Conservation (phyloP, 2,888 invertebrate species). For the Leucophenga maculata region DNA sequence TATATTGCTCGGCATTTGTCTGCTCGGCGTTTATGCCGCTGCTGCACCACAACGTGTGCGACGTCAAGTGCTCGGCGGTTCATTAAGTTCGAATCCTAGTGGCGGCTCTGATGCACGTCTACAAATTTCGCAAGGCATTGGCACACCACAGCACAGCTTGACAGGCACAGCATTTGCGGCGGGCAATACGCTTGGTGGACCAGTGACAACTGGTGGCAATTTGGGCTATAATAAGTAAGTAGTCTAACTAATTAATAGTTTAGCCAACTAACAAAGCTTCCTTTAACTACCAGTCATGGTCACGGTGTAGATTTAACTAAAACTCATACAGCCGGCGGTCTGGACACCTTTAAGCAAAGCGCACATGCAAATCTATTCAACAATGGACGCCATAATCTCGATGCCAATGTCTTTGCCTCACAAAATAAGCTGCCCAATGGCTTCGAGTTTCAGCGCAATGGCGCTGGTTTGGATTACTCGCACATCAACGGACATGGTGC, state of each 20-base stretch:
- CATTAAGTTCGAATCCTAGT: slow-evolving; percentile 55
- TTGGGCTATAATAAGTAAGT: not conserved
- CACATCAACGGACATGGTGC: slow-evolving; percentile 53
- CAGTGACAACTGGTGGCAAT: slow-evolving; percentile 34
- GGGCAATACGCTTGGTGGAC: slow-evolving; percentile 51
- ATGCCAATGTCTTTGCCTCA: slow-evolving; percentile 54
- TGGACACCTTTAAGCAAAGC: slow-evolving; percentile 46
- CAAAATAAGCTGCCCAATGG: slow-evolving; percentile 54
- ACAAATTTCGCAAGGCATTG: slow-evolving; percentile 44
- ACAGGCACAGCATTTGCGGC: slow-evolving; percentile 51
- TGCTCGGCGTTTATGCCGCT: slow-evolving; percentile 40
- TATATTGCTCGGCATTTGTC: not conserved
- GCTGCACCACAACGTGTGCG: not conserved
- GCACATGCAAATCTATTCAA: slow-evolving; percentile 50
- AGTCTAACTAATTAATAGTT: not conserved
- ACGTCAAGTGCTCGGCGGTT: slow-evolving; percentile 47
- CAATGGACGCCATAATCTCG: slow-evolving; percentile 51
- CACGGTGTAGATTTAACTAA: slow-evolving; percentile 47
- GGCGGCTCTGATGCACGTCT: slow-evolving; percentile 60
- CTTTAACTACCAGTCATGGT: slow-evolving; percentile 40
- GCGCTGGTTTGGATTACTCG: slow-evolving; percentile 52
- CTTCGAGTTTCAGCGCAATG: slow-evolving; percentile 51
- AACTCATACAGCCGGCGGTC: slow-evolving; percentile 46
- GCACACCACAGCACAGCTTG: slow-evolving; percentile 45
- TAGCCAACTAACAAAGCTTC: not conserved